These are phyloP conservation scores for Cheiracanthium punctorium DNA, from an alignment of 2,888 invertebrate species.

Conservation along the genomic window DNA sequence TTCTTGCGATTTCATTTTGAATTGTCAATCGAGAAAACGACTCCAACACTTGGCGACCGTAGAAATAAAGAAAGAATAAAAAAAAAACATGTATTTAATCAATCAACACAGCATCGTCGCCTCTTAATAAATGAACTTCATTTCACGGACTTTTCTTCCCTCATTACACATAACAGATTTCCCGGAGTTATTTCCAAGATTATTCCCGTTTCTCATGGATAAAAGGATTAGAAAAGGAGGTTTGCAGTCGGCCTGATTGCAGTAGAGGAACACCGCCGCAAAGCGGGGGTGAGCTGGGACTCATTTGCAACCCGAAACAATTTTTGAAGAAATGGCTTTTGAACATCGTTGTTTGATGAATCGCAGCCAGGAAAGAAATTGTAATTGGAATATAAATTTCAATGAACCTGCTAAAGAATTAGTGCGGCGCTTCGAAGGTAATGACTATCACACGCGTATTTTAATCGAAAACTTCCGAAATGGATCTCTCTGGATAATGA, in stretches of 20 bases:
- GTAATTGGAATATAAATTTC: constrained; percentile 66
- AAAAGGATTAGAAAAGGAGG: constrained; percentile 19
- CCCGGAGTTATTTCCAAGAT: constrained; percentile 26
- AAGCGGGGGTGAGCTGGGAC: constrained; percentile 16
- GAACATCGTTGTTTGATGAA: constrained; percentile 49
- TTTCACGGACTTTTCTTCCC: constrained; percentile 38
- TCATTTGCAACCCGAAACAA: constrained; percentile 57
- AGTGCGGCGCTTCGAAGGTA: background rate
- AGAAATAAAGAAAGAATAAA: too few species aligned
- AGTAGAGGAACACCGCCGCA: background rate
- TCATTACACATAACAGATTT: constrained; percentile 50
- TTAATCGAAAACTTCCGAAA: constrained; percentile 10
- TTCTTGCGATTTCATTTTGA: too few species aligned
- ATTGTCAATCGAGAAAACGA: too few species aligned
- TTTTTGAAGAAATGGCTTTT: constrained; percentile 31
- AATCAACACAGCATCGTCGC: constrained; percentile 1
- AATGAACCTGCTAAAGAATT: constrained; percentile 25
- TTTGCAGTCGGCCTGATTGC: constrained; percentile 26
- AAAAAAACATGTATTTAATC: background rate
- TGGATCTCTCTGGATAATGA: constrained; percentile 37
- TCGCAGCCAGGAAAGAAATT: constrained; percentile 53
- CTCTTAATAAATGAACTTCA: constrained; percentile 55
- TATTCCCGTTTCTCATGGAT: constrained; percentile 20
- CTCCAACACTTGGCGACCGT: too few species aligned
- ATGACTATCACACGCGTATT: constrained; percentile 31